Percentiles rank a stretch among this genome's conserved stretches.
Evolutionary conservation across 1,140 invertebrate species (phyloP).

Genomic region (Matsumurasca onukii): DNA sequence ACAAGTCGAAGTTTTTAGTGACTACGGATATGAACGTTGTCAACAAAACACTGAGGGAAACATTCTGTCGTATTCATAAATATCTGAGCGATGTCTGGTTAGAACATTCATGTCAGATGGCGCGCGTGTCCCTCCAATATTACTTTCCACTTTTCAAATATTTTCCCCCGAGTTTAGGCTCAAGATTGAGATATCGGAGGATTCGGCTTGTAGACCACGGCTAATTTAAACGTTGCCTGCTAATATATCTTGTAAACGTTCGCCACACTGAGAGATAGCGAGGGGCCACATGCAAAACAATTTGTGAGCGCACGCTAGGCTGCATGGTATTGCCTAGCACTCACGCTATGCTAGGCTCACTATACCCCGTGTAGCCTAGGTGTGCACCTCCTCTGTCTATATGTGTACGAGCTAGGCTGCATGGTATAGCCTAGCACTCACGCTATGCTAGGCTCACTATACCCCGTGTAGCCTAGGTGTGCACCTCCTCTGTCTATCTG

Average conservation of each 20-base stretch:
- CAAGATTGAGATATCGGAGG: neutral
- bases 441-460: neutral
- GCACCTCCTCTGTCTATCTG: neutral
- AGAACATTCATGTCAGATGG: neutral
- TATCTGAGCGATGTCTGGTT: neutral
- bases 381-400: neutral
- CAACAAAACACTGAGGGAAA: too few relatives aligned
- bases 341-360: neutral
- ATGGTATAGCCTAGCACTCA: neutral
- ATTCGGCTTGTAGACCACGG: neutral
- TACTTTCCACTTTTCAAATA: neutral
- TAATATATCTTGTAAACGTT: conserved; percentile 26
- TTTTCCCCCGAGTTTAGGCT: neutral
- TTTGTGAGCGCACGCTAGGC: conserved; percentile 11
- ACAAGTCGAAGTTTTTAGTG: too few relatives aligned
- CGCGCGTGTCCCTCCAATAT: conserved; percentile 13
- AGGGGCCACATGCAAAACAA: conserved; percentile 23
- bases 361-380: neutral
- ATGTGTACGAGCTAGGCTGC: neutral
- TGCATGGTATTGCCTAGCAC: neutral
- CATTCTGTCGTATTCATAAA: neutral
- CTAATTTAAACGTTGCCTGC: conserved; percentile 24
- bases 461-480: neutral
- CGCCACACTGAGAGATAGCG: neutral
- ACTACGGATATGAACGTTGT: too few relatives aligned